Base-by-base conservation (phyloP, 2,888 invertebrate species). In the Harmothoe impar region DNA sequence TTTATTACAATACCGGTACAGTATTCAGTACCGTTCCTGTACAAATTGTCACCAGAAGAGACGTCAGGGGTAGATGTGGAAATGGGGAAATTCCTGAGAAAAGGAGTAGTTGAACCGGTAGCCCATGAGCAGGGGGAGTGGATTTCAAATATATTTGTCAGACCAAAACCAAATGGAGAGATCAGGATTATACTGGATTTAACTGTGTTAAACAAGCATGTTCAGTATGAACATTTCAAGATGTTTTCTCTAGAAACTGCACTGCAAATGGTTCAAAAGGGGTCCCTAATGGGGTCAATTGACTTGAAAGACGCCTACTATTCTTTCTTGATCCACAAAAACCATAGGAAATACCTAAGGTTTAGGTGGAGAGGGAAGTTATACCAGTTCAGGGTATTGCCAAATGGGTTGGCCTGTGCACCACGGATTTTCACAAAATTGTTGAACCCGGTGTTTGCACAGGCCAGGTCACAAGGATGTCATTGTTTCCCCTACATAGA, bases 111-210 rank as follows among this genome's bases (percentile, higher is more conserved):
- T 5, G 81, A 31, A 81, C 25, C 10, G 7, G 23, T 10, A 10
- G 52, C 51, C 1, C 85, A 43, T 7, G 20, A 51, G 5, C n/a
- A 17, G 10, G 51, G 51, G 5, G 52, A 85, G 10, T 85, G 23
- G 23, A 52, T 85, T 52, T 85, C 85, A 1, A 85, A 85, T 29
- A 52, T 85, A 23, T 85, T 85, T 85, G 7, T 51, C 3, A 12
- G 43, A 7, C 85, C n/a, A n/a, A n/a, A n/a, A n/a, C n/a, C n/a
- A n/a, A n/a, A n/a, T n/a, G n/a, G n/a, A n/a, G n/a, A n/a, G n/a
- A n/a, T n/a, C n/a, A n/a, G n/a, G n/a, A n/a, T n/a, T n/a, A n/a
- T n/a, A n/a, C n/a, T n/a, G n/a, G n/a, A n/a, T n/a, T n/a, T n/a
- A n/a, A n/a, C n/a, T n/a, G n/a, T n/a, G n/a, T n/a, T n/a, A n/a